Evolutionary conservation across 2,113 vertebrate genomes (phyloP), one percentile per base, ranked within the genome.

Genomic region (Dasyurus viverrinus): DNA sequence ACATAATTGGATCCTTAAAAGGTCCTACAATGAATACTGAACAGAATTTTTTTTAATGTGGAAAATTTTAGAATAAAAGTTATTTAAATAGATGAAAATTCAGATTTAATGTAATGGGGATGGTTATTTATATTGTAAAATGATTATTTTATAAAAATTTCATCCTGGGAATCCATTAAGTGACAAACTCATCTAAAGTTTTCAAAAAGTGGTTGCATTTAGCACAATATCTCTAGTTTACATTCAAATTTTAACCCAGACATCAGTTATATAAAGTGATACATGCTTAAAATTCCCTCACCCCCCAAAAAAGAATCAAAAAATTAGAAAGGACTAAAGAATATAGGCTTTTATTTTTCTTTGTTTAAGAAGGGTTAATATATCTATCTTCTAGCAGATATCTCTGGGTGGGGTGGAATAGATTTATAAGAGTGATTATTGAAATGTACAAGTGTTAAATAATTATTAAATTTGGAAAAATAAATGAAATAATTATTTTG

Each of bases 401-500:
- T 1, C 93, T 92, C 25, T 91, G n/a, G 57, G 27, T 60, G 27
- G 2, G 27, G 11, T 96, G 10, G 0, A 52, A 25, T 26, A 93
- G 92, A 89, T 94, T 3, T 36, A 89, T 25, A 25, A 48, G 55
- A 94, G 36, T 76, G 94, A 54, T 92, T 90, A 93, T 68, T 22
- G 22, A 89, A 25, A 54, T 93, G 30, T 54, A 48, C 6, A 95
- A 92, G 0, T 91, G 95, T 52, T 84, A 11, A 54, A 94, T 94
- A 93, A 53, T 60, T 2, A 22, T 94, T 94, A 42, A 8, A 93
- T 94, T 94, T 11, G 11, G 90, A 89, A 22, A 11, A 84, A 11
- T 84, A 47, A 47, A 19, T 92, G 95, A 68, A 95, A 55, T 92
- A 95, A 68, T 60, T 12, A 54, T 54, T 94, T 95, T 89, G 22